Evolutionary conservation across 2,113 vertebrate species (phyloP), one percentile per base, ranked within the genome.

Genomic region (Myiagra hebetior): DNA sequence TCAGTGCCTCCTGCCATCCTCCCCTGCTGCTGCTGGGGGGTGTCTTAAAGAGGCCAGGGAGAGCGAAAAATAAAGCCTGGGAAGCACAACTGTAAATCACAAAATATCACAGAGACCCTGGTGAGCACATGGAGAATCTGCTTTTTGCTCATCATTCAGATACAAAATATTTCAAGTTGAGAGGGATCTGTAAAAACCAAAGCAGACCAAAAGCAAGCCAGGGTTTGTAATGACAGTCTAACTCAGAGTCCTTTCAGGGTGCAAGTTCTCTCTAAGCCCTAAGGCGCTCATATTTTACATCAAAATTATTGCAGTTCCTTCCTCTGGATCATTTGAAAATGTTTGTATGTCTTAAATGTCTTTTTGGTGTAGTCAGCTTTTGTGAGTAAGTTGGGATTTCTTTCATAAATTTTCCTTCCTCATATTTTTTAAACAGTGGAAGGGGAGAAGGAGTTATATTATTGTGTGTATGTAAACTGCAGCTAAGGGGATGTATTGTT

Each of bases 341-440:
- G 39, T 82, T 84, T 56, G 12, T 49, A 50, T 52, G 3, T 68
- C 39, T 85, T 84, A 83, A 72, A 83, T 81, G 47, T 53, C 63
- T 60, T 89, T 59, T 88, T 91, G 80, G 33, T 67, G 13, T 59
- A 91, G 47, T 44, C 42, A 83, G 46, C 50, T 73, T 89, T 83
- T 91, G 62, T 86, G 90, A 96, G 18, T 52, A 88, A 78, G 23
- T 92, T 91, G 72, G 28, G 50, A 64, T 89, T 95, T 86, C 89
- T 92, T 95, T 94, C 69, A 75, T 80, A 84, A 92, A 65, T 62
- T 55, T 94, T 90, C 49, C 67, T 94, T 96, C 91, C 62, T 78
- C 19, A 24, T 85, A 13, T 81, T 93, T 93, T 87, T 89, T 75
- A 80, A 85, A 64, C 37, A 83, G 27, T 69, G 56, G 44, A 72